Evolutionary conservation across 2,888 invertebrate genomes (phyloP), one percentile per base, ranked within the genome.

Genomic region (Mythimna vitellina): DNA sequence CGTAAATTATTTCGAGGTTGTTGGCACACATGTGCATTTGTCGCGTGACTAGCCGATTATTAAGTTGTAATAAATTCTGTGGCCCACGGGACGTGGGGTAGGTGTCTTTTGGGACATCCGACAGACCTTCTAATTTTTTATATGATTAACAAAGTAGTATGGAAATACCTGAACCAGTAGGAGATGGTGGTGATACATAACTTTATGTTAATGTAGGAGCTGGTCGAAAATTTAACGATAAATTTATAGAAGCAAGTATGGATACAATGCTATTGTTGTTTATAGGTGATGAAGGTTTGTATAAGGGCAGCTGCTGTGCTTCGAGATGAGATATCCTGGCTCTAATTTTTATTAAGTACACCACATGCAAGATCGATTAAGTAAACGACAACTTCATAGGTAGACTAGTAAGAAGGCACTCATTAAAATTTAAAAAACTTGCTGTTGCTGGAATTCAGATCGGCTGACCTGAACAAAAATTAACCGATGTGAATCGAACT

Each of bases 31-130:
- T 94, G 94, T 93, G 93, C 88, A 89, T 84, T 89, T 92, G 93
- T 94, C 93, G 92, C 92, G 92, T 94, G 93, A 93, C 92, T 92
- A 86, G 90, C 85, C 90, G 92, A 92, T 94, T 95, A 96, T 95
- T 94, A 94, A 94, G 92, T 93, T 90, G 93, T 94, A 94, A 96
- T 96, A 95, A 93, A 95, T 95, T 94, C 90, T 89, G 91, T 90
- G 90, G 86, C 91, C 92, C 91, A 83, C 72, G 91, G 90, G 93
- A 92, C 84, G 81, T 80, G 70, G 86, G 83, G 87, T 89, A 89
- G 89, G 90, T 91, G 90, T 91, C 89, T 90, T 83, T 86, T 82
- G 89, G 85, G 86, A 85, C 79, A 80, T 82, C 65, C 76, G 72
- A 80, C 83, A 77, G 79, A 81, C 78, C 75, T 73, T 71, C 74